Evolutionary conservation across 2,113 vertebrate species (phyloP), one percentile per base, ranked within the genome.

Genomic region (Glaucidium brasilianum): DNA sequence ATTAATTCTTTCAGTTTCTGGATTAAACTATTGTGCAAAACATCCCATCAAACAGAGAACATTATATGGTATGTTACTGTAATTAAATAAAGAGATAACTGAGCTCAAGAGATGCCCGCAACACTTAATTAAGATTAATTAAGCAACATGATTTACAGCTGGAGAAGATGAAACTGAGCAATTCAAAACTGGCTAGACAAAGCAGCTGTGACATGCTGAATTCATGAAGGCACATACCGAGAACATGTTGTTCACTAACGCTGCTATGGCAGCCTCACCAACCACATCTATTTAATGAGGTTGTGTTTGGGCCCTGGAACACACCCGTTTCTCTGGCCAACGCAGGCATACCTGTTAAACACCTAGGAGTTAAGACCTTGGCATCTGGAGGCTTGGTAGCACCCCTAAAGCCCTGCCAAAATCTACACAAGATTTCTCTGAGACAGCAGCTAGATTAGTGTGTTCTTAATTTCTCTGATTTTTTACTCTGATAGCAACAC

Each of bases 111-210:
- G 72, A 94, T 94, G 93, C 90, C 85, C 29, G 9, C 85, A 94
- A 71, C 84, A 82, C 72, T 94, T 96, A 91, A 97, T 96, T 96
- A 92, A 75, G 94, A 96, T 93, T 95, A 97, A 97, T 96, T 97
- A 97, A 86, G 64, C 80, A 78, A 41, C 66, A 29, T 67, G 88
- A 95, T 88, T 93, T 96, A 86, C 90, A 96, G 92, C 92, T 95
- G 95, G 91, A 79, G 74, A 92, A 88, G 86, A 88, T 81, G 62
- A 90, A 91, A 91, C 58, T 22, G 72, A 90, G 75, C 60, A 35
- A 73, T 92, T 71, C 63, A 73, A 52, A 82, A 43, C 67, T 86
- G 94, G 92, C 59, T 90, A 52, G 11, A 37, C 39, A 25, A 32
- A 85, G 71, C 15, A 32, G 79, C 43, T 94, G 77, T 14, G 74